These are phyloP conservation scores for Melanostoma mellinum DNA, from an alignment of 2,888 invertebrate genomes.

Conservation along the genomic window DNA sequence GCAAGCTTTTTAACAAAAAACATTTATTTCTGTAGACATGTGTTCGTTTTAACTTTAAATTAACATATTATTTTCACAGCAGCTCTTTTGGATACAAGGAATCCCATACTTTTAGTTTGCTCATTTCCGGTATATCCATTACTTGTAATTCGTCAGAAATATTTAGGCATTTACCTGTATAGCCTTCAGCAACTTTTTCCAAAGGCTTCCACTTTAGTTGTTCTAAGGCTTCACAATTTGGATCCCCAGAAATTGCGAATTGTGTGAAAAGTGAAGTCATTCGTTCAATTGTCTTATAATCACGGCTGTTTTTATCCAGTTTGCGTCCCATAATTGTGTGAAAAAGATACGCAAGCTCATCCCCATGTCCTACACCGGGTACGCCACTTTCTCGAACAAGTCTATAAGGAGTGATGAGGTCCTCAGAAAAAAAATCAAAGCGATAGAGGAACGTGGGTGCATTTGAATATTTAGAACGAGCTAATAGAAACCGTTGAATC, in stretches of 20 bases:
- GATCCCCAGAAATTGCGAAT: slow-evolving; percentile 79
- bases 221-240: slow-evolving; percentile 76
- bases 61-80: neutral
- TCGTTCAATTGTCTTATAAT: slow-evolving; percentile 76
- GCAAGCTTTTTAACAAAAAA: no score
- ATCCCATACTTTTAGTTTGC: slow-evolving; percentile 77
- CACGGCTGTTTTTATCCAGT: slow-evolving; percentile 75
- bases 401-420: slow-evolving; percentile 77
- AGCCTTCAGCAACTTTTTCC: slow-evolving; percentile 58
- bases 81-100: slow-evolving; percentile 76
- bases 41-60: no score
- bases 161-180: slow-evolving; percentile 75
- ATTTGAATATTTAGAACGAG: slow-evolving; percentile 75
- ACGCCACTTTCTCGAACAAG: slow-evolving; percentile 77
- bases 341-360: slow-evolving; percentile 80
- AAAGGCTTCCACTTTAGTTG: slow-evolving; percentile 75
- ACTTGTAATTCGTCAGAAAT: slow-evolving; percentile 77
- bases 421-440: slow-evolving; percentile 80
- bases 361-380: slow-evolving; percentile 80
- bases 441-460: slow-evolving; percentile 80
- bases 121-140: slow-evolving; percentile 76
- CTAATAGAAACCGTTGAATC: slow-evolving; percentile 77
- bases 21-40: no score
- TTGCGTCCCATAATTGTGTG: slow-evolving; percentile 77
- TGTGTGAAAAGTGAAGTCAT: slow-evolving; percentile 79